Base-by-base conservation (phyloP, 2,113 vertebrate genomes). In the Poeciliopsis retropinna region DNA sequence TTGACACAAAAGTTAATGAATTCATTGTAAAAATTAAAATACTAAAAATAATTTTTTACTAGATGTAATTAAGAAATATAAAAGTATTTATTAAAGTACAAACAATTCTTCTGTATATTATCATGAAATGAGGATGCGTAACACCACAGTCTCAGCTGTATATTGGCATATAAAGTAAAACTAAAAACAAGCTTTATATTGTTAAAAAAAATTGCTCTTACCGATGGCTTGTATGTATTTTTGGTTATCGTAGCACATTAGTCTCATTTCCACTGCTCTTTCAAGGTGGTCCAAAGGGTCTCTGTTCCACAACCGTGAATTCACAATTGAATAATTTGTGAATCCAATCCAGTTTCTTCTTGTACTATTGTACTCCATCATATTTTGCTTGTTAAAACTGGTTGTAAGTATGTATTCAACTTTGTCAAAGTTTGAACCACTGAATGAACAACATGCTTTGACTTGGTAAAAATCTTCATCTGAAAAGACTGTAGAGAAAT, bases 311-410 rank as follows among this genome's bases (percentile, higher is more conserved):
- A 0, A 0, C 7, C n/a, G 1, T 60, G 19, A 22, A 7, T 0
- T 0, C 1, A 0, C 1, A 17, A 47, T 2, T 44, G 41, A 0
- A 70, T 0, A 39, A 0, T 6, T 0, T 60, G 86, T 85, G 11
- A 76, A 79, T 34, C 76, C 84, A 3, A 14, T 82, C 67, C 67
- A 80, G 54, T 80, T 76, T 28, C 75, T 72, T 60, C 44, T 77
- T 62, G 79, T 86, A 69, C 82, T 82, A 60, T 86, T 89, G 66
- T 60, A 89, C 74, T 76, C 10, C 30, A 41, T 4, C 39, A 76
- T 14, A 17, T 66, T 31, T 4, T 76, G 39, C 12, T 74, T 37
- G 41, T 88, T 88, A 29, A 67, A 73, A 27, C 0, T 0, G 10
- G 1, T 0, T 2, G 0, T 9, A 31, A 68, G 0, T 10, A 11